Evolutionary conservation across 1,140 invertebrate genomes (phyloP).

Genomic region (Drosophila willistoni): DNA sequence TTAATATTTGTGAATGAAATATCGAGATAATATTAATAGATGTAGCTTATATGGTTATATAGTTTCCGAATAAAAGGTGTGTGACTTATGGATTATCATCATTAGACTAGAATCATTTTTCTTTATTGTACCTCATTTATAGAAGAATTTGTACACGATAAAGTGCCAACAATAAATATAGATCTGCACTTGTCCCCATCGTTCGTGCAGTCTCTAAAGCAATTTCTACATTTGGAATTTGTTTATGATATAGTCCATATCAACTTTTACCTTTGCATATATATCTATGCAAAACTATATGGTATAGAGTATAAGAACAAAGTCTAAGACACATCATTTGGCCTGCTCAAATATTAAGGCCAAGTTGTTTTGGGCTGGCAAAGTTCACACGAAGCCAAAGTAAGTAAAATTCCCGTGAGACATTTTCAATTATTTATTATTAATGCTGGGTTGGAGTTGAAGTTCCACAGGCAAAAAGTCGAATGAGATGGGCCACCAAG

Average conservation of each 20-base stretch:
- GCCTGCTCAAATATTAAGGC: conserved; percentile 72
- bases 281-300: conserved; percentile 11
- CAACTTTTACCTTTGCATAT: conserved; percentile 11
- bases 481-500: not conserved
- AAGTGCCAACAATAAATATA: too few relatives aligned
- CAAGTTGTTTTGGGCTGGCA: conserved; percentile 70
- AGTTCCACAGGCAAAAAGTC: not conserved
- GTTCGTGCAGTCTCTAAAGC: too few relatives aligned
- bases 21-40: too few relatives aligned
- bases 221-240: too few relatives aligned
- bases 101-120: too few relatives aligned
- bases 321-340: conserved; percentile 52
- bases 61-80: too few relatives aligned
- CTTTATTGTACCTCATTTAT: too few relatives aligned
- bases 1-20: too few relatives aligned
- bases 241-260: not conserved
- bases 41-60: too few relatives aligned
- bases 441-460: conserved; percentile 44
- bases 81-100: too few relatives aligned
- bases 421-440: conserved; percentile 80
- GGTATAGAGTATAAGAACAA: not conserved
- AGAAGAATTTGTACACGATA: too few relatives aligned
- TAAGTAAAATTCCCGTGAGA: conserved; percentile 67
- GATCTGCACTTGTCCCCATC: too few relatives aligned
- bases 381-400: conserved; percentile 72